A percentile compares a stretch with the other conserved stretches of the same genome.
Conservation (phyloP, 2,797 vertebrate species). For the Gouania willdenowi region DNA sequence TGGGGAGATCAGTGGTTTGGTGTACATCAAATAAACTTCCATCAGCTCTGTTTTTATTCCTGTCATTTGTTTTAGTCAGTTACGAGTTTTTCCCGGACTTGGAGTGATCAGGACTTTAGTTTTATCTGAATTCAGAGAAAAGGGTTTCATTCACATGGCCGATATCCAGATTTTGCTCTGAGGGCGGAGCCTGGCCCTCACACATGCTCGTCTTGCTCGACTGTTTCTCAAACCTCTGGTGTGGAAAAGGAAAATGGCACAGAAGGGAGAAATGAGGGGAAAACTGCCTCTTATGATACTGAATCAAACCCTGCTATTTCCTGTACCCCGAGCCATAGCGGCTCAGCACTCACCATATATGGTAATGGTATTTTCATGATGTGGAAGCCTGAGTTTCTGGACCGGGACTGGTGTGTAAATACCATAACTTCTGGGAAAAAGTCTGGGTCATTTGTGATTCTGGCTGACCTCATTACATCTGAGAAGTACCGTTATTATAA, state of each 20-base stretch:
- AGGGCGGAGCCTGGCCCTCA: conserved; percentile 20
- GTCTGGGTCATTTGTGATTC: conserved; percentile 56
- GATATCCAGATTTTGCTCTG: conserved; percentile 18
- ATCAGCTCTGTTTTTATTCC: too few relatives aligned
- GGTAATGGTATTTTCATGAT: conserved; percentile 82
- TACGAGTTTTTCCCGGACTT: conserved; percentile 9
- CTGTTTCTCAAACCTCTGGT: conserved; percentile 42
- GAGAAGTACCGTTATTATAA: not conserved
- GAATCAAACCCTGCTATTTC: conserved; percentile 84
- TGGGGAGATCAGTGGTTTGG: too few relatives aligned
- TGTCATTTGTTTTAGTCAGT: not conserved
- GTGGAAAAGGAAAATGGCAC: conserved; percentile 42
- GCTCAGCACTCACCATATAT: conserved; percentile 78
- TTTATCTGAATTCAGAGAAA: conserved; percentile 28
- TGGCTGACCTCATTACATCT: conserved; percentile 1
- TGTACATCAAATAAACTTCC: too few relatives aligned
- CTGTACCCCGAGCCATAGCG: conserved; percentile 65
- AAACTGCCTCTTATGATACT: conserved; percentile 72
- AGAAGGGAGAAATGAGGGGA: conserved; percentile 48
- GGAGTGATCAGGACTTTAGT: conserved; percentile 9
- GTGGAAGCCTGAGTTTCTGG: conserved; percentile 68
- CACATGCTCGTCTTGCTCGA: conserved; percentile 6
- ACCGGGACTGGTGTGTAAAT: conserved; percentile 71
- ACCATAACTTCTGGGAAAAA: conserved; percentile 62
- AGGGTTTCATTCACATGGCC: conserved; percentile 26